phyloP scores from a whole-genome alignment of 2,113 vertebrate species.

The Myocastor coypus region DNA sequence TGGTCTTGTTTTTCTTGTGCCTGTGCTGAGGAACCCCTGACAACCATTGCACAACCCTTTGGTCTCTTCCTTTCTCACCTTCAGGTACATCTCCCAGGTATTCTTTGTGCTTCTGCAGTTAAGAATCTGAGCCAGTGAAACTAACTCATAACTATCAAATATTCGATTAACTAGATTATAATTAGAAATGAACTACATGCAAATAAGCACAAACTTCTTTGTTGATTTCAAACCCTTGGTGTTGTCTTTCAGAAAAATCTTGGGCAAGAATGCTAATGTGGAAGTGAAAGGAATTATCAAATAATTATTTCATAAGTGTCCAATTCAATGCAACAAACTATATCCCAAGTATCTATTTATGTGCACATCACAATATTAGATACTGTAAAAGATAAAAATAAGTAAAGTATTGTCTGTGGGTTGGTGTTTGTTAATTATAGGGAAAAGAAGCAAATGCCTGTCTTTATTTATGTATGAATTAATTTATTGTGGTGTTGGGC shows the following conservation, averaged over 20 bases:
- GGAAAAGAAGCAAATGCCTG: background rate
- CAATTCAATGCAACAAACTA: background rate
- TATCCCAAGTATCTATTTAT: background rate
- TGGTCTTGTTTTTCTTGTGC: background rate
- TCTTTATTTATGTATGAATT: background rate
- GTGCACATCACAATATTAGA: slow-evolving; percentile 11
- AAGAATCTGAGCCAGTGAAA: background rate
- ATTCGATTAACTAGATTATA: background rate
- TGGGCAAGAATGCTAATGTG: background rate
- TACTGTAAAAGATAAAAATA: background rate
- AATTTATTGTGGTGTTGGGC: background rate
- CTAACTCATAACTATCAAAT: background rate
- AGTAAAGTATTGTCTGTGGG: background rate
- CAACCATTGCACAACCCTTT: background rate
- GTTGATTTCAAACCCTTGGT: background rate
- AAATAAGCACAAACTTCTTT: background rate
- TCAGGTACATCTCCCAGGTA: background rate
- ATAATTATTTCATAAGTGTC: background rate
- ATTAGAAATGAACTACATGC: background rate
- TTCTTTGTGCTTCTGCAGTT: background rate
- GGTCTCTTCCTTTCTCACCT: background rate
- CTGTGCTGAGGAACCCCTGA: background rate
- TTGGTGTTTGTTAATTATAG: background rate
- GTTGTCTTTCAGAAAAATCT: background rate
- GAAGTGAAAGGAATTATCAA: background rate